Evolutionary conservation across 30 jellyfish, hydroid and myxozoan species (phyloP).

Genomic region (Pelagia noctiluca): DNA sequence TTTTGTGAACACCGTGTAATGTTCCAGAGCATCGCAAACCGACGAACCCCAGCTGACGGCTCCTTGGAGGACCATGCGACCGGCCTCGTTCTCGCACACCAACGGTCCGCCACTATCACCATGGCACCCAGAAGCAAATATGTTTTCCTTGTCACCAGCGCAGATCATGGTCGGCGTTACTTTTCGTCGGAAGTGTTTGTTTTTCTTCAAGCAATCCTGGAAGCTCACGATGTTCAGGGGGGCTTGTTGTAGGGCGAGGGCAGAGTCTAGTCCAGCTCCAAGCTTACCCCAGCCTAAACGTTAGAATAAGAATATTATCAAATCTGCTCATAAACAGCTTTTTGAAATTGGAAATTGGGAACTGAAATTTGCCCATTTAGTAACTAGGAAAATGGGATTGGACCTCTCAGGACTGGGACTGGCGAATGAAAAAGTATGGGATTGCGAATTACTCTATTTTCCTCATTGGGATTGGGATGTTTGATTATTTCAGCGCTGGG

Average conservation of each 20-base stretch:
- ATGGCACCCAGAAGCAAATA: slow-evolving; percentile 82
- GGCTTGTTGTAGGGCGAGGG: slow-evolving; percentile 62
- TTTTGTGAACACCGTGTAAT: slow-evolving; percentile 75
- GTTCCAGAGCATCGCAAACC: slow-evolving; percentile 71
- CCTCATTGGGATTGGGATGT: no score
- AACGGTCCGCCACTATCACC: slow-evolving; percentile 98
- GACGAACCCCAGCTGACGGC: slow-evolving; percentile 90
- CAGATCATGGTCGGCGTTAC: slow-evolving; percentile 72
- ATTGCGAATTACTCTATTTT: no score
- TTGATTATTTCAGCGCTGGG: no score
- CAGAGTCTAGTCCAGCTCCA: slow-evolving; percentile 9
- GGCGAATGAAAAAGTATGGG: no score
- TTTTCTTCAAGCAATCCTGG: slow-evolving; percentile 31
- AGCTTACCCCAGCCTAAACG: slow-evolving; percentile 76
- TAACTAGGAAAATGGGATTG: no score
- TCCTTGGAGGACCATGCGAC: slow-evolving; percentile 80
- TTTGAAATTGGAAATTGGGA: no score
- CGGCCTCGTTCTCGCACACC: slow-evolving; percentile 68
- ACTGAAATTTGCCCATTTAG: no score
- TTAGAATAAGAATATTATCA: background rate
- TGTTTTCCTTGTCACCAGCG: slow-evolving; percentile 54
- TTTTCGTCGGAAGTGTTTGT: background rate
- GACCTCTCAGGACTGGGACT: no score
- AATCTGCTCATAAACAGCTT: no score
- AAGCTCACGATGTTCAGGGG: slow-evolving; percentile 12